Conservation (phyloP, 2,888 invertebrate species). For the Heliconius erato region DNA sequence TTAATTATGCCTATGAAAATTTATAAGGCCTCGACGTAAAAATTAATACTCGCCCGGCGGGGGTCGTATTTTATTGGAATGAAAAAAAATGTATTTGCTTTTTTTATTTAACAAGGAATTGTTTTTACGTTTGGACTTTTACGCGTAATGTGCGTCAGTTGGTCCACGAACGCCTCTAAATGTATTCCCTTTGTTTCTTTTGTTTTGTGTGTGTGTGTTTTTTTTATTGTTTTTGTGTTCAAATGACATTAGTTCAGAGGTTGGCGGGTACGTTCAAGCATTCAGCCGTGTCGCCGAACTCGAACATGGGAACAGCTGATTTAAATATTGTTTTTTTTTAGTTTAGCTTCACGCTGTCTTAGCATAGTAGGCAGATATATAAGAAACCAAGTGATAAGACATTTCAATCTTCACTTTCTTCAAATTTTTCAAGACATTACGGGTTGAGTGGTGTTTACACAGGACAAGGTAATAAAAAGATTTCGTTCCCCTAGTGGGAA, state of each 20-base stretch:
- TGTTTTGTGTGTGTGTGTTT: constrained; percentile 53
- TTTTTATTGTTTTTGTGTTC: constrained; percentile 67
- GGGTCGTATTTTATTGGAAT: constrained; percentile 74
- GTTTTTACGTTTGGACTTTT: constrained; percentile 78
- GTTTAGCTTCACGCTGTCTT: constrained; percentile 1
- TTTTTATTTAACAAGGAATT: constrained; percentile 62
- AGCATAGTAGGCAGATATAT: neutral
- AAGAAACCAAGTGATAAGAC: too few species aligned
- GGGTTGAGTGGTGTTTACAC: neutral
- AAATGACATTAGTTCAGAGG: constrained; percentile 75
- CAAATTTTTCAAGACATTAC: neutral
- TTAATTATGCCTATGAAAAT: constrained; percentile 85
- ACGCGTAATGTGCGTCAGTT: constrained; percentile 77
- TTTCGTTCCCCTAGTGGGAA: neutral
- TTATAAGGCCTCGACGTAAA: constrained; percentile 76
- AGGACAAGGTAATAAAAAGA: neutral
- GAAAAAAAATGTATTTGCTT: constrained; percentile 59
- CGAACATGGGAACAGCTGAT: constrained; percentile 17
- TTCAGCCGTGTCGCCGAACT: constrained; percentile 54
- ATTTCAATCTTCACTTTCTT: too few species aligned
- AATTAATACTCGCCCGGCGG: constrained; percentile 79
- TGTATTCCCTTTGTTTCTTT: constrained; percentile 80
- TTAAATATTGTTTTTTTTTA: constrained; percentile 5
- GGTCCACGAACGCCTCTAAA: constrained; percentile 72
- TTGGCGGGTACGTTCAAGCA: constrained; percentile 56